Evolutionary conservation across 2,888 invertebrate species (phyloP), one percentile per base, ranked within the genome.

Genomic region (Oscheius myriophilus): DNA sequence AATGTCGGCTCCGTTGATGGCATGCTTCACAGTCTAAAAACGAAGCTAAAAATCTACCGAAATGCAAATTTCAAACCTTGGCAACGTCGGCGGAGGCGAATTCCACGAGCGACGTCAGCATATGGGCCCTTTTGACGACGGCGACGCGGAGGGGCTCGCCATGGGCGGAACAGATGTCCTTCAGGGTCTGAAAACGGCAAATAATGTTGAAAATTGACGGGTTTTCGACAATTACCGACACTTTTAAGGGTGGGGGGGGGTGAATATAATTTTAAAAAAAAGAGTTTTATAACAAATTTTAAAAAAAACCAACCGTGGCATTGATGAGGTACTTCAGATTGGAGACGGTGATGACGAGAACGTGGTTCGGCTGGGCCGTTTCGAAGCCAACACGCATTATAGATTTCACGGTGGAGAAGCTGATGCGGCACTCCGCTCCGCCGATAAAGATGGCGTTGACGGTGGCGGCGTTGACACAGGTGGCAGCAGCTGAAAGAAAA

Each of bases 261-360:
- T n/a, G n/a, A n/a, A n/a, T n/a, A n/a, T n/a, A n/a, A n/a, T n/a
- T n/a, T n/a, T n/a, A n/a, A n/a, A n/a, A n/a, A n/a, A n/a, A n/a
- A n/a, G n/a, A n/a, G n/a, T n/a, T n/a, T n/a, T n/a, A n/a, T n/a
- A n/a, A n/a, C n/a, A 42, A 6, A 42, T 42, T 14, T n/a, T 18
- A 39, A 45, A 23, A 52, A 26, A 33, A n/a, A 58, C 72, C 69
- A 41, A 81, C 80, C 41, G 79, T 78, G 91, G 96, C 96, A 89
- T 96, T 96, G 89, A 98, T 96, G 73, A 97, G 96, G 89, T 97
- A 98, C 88, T 95, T 93, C 74, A 96, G 96, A 89, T 97, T 97
- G 88, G 96, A 92, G 88, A 98, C 93, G 87, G 96, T 96, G 90
- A 96, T 94, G 82, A 97, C 91, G 86, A 98, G 90, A 84, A 98